phyloP scores from a whole-genome alignment of 2,797 vertebrate genomes.

The Florisuga fusca region DNA sequence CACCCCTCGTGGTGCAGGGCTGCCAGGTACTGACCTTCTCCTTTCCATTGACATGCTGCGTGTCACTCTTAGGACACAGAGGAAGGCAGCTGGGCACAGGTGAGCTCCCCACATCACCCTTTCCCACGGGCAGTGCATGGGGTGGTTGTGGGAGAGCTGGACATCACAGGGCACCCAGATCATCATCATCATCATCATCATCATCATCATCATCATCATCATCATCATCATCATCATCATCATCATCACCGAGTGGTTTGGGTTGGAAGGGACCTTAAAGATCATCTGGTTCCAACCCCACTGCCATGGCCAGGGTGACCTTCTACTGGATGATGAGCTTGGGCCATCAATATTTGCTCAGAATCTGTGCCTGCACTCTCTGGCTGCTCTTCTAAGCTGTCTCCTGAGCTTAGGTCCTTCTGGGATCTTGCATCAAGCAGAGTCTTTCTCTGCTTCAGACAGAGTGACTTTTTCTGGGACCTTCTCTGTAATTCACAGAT shows the following conservation, averaged over 20 bases:
- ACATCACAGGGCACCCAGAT: accelerated
- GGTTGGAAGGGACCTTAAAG: too few relatives aligned
- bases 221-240: background rate
- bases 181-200: background rate
- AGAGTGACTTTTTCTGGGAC: background rate
- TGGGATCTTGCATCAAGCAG: background rate
- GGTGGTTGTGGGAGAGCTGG: background rate
- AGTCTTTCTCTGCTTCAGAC: background rate
- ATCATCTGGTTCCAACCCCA: too few relatives aligned
- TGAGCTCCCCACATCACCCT: constrained; percentile 75
- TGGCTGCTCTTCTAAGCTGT: background rate
- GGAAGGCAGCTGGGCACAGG: constrained; percentile 98
- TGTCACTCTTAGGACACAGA: constrained; percentile 90
- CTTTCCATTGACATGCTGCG: constrained; percentile 84
- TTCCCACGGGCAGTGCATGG: accelerated
- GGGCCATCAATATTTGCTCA: background rate
- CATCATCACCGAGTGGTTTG: too few relatives aligned
- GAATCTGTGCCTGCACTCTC: background rate
- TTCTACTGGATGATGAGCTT: too few relatives aligned
- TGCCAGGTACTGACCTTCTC: constrained; percentile 64
- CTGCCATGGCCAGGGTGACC: too few relatives aligned
- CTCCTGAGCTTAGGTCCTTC: background rate
- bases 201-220: background rate
- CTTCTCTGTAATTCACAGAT: background rate
- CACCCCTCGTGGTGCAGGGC: accelerated